Base-by-base conservation (phyloP, 1,140 invertebrate genomes). In the Planococcus citri region DNA sequence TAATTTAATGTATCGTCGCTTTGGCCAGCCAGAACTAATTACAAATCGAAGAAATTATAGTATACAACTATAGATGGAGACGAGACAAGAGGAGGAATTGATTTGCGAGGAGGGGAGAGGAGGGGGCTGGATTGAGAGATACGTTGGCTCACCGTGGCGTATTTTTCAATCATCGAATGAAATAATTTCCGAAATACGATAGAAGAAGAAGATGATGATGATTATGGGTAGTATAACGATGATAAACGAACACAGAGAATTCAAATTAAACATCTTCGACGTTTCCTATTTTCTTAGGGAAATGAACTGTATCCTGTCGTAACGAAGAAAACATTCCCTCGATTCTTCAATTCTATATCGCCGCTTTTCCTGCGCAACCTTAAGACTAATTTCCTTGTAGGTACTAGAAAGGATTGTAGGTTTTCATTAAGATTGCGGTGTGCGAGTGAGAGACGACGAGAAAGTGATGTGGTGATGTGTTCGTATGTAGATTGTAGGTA, bases 1-100 rank as follows among this genome's bases (percentile, higher is more conserved):
- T 64, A 64, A 64, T 64, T 64, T 64, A 64, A 64, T 24, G 60
- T 64, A 64, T 64, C 60, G 17, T 64, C 60, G 60, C 9, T 37
- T 14, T 37, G 33, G 41, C 41, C n/a, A 12, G 12, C 4, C 17
- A 51, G 17, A 51, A n/a, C 41, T 51, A 51, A 51, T 51, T 51
- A 37, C 33, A 20, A 51, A 51, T 14, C 6, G 41, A 51, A 51
- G 41, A 51, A 51, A 51, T 51, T 51, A 51, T 51, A 51, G 6
- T 37, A 37, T 14, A n/a, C n/a, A n/a, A n/a, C n/a, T n/a, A n/a
- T n/a, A n/a, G n/a, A n/a, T n/a, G n/a, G n/a, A n/a, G n/a, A n/a
- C n/a, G n/a, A n/a, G n/a, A n/a, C n/a, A n/a, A n/a, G n/a, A n/a
- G n/a, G n/a, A n/a, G n/a, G n/a, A n/a, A n/a, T n/a, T n/a, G n/a